Base-by-base conservation (phyloP, 1,140 invertebrate species). In the Drosophila ironensis region DNA sequence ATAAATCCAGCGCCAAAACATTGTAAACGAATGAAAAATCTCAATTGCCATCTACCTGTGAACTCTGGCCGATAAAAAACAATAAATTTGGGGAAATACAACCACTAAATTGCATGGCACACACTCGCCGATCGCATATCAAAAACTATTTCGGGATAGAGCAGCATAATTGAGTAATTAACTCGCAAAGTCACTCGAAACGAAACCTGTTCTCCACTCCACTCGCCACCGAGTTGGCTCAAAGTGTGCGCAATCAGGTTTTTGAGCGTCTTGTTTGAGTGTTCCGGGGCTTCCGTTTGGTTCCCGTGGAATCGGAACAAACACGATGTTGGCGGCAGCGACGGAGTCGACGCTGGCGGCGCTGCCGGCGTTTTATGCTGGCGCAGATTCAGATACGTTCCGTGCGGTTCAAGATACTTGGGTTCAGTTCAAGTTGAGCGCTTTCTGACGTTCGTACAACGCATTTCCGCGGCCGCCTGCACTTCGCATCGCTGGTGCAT, bases 131-230 rank as follows among this genome's bases (percentile, higher is more conserved):
- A 12, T 25, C 38, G 52, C 57, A 67, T 63, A 45, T 63, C 40
- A 64, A 33, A 38, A 33, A 38, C 48, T 52, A 52, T 52, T 37
- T 11, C 35, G 52, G 22, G 19, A 27, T 25, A 60, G 20, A 22
- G 40, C 63, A 70, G 64, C 73, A 84, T 82, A 82, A 82, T 82
- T 82, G 73, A 82, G 78, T 82, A 84, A 82, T 82, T 82, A 82
- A 74, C 67, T 71, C 57, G 48, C n/a, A 64, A 57, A 57, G 24
- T 48, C 52, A 77, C 56, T 57, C 67, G 46, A 63, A 75, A 81
- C 59, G 78, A 73, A 82, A 82, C 78, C 78, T 67, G 78, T 82
- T 82, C 14, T 56, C n/a, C 71, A 56, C 37, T 66, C 63, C 22
- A 37, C 35, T 52, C 40, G n/a, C n/a, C 24, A 14, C 12, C 16